Evolutionary conservation across 2,797 vertebrate species (phyloP), one percentile per base, ranked within the genome.

Genomic region (Brachymystax lenok): DNA sequence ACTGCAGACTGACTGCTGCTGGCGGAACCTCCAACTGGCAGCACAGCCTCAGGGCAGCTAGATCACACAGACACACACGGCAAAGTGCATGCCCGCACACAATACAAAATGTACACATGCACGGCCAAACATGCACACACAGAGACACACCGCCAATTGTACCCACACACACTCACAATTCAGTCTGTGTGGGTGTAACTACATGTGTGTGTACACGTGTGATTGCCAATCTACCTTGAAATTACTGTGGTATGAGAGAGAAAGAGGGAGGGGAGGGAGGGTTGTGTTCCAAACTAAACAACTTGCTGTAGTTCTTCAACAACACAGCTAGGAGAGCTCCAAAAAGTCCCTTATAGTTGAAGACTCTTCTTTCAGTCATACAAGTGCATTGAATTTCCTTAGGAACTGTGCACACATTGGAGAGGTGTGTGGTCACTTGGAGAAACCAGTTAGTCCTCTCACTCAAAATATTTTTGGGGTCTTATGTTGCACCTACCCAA

Each of bases 171-270:
- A 74, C 51, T 77, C 86, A 81, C 83, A 77, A 64, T 75, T 82
- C 63, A 82, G 71, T 83, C 87, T 87, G 83, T 87, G 80, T 19
- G 84, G 84, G 86, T 88, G 27, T 86, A 88, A 14, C 74, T 54
- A 17, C 28, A 10, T 21, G 12, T 3, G 69, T 83, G 68, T 83
- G 87, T 87, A 80, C 81, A 76, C 84, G 77, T 76, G 71, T 40
- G 80, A 87, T 81, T 83, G 84, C 86, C 86, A 87, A 90, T 91
- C 89, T 83, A 82, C 88, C 87, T 83, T 88, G 92, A 92, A 92
- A 92, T 92, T 90, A 91, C 92, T 89, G 91, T 93, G 87, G 84
- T 91, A 89, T 87, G 80, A 87, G 86, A 91, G 88, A 88, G 10
- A 90, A 87, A 90, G 88, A 87, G 86, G n/a, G 89, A 91, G 78